Evolutionary conservation across 2,113 vertebrate genomes (phyloP).

Genomic region (Bagarius yarrelli): DNA sequence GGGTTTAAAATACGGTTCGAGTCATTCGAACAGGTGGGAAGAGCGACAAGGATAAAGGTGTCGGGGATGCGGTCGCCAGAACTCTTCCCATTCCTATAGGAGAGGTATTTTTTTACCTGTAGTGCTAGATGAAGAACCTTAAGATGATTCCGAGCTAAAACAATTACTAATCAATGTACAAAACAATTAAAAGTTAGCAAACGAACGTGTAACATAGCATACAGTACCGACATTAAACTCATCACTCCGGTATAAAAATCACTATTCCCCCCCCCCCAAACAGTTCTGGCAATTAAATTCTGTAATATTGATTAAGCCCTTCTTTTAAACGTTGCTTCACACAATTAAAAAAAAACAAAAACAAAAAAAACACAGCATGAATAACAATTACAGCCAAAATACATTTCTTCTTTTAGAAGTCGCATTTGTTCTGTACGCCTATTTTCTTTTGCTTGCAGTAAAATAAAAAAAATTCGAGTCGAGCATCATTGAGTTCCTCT

Average conservation of each 20-base stretch:
- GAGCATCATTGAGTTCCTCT: slow-evolving; percentile 23
- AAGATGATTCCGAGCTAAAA: slow-evolving; percentile 42
- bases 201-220: slow-evolving; percentile 60
- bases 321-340: slow-evolving; percentile 54
- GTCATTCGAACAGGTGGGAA: slow-evolving; percentile 17
- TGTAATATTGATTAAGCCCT: slow-evolving; percentile 56
- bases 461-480: slow-evolving; percentile 59
- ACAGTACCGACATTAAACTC: slow-evolving; percentile 63
- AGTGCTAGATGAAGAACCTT: slow-evolving; percentile 61
- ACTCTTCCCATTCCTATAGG: slow-evolving; percentile 73
- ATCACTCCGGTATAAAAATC: slow-evolving; percentile 67
- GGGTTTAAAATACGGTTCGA: slow-evolving; percentile 74
- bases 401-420: slow-evolving; percentile 47
- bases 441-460: slow-evolving; percentile 33
- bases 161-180: slow-evolving; percentile 62
- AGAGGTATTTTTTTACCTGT: slow-evolving; percentile 74
- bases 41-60: too few species aligned
- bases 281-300: slow-evolving; percentile 6
- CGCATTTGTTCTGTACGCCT: slow-evolving; percentile 48
- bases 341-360: slow-evolving; percentile 11
- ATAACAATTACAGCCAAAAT: slow-evolving; percentile 31
- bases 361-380: slow-evolving; percentile 39
- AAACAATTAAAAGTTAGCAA: slow-evolving; percentile 59
- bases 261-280: slow-evolving; percentile 28
- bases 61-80: slow-evolving; percentile 71